A percentile compares a stretch with the other conserved stretches of the same genome.
These are phyloP conservation scores for Yponomeuta sedellus DNA, from an alignment of 2,888 invertebrate genomes.

Conservation along the genomic window DNA sequence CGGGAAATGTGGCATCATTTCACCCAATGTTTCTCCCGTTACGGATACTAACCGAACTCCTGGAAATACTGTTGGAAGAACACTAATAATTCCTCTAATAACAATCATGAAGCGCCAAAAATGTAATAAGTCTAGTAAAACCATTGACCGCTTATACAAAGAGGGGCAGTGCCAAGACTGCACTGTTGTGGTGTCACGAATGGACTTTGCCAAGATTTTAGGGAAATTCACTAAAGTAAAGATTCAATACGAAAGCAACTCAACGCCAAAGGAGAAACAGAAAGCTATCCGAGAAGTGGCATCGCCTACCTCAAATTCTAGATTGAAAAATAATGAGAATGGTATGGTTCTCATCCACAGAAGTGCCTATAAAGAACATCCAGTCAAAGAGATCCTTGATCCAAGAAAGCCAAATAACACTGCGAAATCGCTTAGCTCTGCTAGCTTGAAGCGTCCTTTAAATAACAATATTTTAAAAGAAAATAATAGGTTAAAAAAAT, in stretches of 20 bases:
- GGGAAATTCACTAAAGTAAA: conserved; percentile 71
- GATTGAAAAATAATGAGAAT: conserved; percentile 64
- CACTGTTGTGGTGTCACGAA: conserved; percentile 60
- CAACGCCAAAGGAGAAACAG: conserved; percentile 45
- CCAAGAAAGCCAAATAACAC: conserved; percentile 34
- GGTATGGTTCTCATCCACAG: conserved; percentile 60
- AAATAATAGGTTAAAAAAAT: conserved; percentile 52
- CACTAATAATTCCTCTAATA: background rate
- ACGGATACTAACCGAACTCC: conserved; percentile 23
- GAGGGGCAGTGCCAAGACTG: conserved; percentile 66
- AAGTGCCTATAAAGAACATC: conserved; percentile 49
- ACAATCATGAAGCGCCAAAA: conserved; percentile 24
- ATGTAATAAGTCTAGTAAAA: conserved; percentile 50
- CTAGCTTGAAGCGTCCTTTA: background rate
- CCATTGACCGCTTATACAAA: conserved; percentile 57
- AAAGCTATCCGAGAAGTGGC: conserved; percentile 24
- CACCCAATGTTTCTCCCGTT: conserved; percentile 36
- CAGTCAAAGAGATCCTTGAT: conserved; percentile 39
- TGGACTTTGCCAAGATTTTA: conserved; percentile 70
- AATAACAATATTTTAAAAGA: conserved; percentile 54
- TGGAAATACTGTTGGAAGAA: conserved; percentile 22
- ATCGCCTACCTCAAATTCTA: conserved; percentile 41
- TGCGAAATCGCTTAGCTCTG: background rate
- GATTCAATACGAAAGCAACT: conserved; percentile 63
- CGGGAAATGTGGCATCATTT: conserved; percentile 64